Conservation (phyloP, 2,888 invertebrate species). For the Ophraella communa region DNA sequence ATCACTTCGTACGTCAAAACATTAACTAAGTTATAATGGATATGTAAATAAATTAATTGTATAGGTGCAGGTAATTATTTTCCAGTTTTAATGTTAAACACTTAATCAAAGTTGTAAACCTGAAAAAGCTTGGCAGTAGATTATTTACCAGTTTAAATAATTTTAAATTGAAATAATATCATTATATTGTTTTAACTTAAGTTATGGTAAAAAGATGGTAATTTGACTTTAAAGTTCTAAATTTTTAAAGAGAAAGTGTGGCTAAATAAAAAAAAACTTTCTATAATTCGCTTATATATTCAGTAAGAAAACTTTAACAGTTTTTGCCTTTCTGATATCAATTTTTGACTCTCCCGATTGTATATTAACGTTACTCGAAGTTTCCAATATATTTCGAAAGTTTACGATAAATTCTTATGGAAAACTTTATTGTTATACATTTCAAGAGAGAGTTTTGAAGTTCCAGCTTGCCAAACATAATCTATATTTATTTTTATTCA, state of each 20-base stretch:
- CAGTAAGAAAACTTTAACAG: neutral
- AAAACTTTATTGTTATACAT: constrained; percentile 10
- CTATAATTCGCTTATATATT: neutral
- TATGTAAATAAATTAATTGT: too few relatives aligned
- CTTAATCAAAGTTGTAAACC: too few relatives aligned
- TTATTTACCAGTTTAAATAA: too few relatives aligned
- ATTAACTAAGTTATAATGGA: too few relatives aligned
- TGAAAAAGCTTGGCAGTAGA: too few relatives aligned
- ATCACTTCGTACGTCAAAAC: too few relatives aligned
- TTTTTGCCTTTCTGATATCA: neutral
- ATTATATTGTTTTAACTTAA: too few relatives aligned
- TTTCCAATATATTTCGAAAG: constrained; percentile 1
- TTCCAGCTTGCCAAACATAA: constrained; percentile 2
- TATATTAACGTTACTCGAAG: constrained; percentile 8
- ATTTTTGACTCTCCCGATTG: constrained; percentile 1
- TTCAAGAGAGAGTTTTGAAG: constrained; percentile 1
- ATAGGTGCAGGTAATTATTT: too few relatives aligned
- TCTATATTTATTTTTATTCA: constrained; percentile 9
- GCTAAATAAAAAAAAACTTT: neutral
- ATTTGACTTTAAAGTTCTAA: too few relatives aligned
- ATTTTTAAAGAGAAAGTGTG: neutral
- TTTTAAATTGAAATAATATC: too few relatives aligned
- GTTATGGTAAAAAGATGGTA: too few relatives aligned
- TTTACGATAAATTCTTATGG: neutral
- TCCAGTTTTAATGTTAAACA: too few relatives aligned